A percentile compares a stretch with the other conserved stretches of the same genome.
Conservation (phyloP, 2,888 invertebrate genomes). For the Horisme vitalbata region DNA sequence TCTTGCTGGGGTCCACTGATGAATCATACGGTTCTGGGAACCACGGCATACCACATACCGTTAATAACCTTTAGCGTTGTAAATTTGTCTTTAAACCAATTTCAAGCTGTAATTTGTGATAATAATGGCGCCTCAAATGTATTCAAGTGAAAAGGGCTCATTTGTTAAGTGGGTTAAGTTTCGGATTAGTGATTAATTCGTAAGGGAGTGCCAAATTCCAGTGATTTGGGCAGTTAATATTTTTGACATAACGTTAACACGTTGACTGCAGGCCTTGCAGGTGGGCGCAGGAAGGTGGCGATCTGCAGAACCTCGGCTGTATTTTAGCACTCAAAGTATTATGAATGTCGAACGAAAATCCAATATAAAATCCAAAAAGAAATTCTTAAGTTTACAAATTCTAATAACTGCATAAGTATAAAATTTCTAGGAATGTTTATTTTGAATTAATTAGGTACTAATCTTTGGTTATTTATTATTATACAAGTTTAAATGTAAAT, state of each 20-base stretch:
- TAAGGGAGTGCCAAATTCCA: conserved; percentile 3
- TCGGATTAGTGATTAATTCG: conserved; percentile 20
- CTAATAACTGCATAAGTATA: too few relatives aligned
- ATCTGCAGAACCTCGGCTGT: too few relatives aligned
- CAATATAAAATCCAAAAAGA: too few relatives aligned
- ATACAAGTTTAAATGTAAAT: conserved; percentile 17
- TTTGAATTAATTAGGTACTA: too few relatives aligned
- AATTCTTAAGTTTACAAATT: too few relatives aligned
- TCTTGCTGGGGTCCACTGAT: conserved; percentile 36
- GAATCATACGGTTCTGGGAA: conserved; percentile 66
- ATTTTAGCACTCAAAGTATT: too few relatives aligned
- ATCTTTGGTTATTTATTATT: conserved; percentile 4
- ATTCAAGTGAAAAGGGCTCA: conserved; percentile 45
- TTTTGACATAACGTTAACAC: too few relatives aligned
- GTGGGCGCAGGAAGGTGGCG: too few relatives aligned
- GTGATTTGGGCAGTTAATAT: background rate
- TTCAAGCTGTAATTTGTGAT: conserved; percentile 51
- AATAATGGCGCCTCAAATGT: conserved; percentile 52
- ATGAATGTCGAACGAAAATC: too few relatives aligned
- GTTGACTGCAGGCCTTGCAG: too few relatives aligned
- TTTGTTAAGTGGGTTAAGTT: conserved; percentile 43
- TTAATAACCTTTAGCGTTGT: conserved; percentile 60
- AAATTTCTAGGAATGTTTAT: too few relatives aligned
- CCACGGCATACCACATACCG: conserved; percentile 56
- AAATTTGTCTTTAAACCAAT: conserved; percentile 56